These are phyloP conservation scores for Ifrita kowaldi DNA, from an alignment of 2,113 vertebrate species.

Conservation along the genomic window DNA sequence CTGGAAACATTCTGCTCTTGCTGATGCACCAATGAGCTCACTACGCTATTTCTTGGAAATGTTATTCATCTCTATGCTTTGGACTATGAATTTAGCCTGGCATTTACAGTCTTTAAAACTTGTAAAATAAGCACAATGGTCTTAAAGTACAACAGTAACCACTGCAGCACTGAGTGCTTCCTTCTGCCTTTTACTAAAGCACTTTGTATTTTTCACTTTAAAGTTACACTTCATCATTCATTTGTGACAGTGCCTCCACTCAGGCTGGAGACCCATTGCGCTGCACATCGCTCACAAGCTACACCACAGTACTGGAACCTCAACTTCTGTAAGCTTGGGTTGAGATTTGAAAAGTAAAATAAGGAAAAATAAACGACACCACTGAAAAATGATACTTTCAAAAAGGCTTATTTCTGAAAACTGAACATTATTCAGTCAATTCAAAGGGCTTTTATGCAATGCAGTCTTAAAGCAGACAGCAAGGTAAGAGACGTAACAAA, in stretches of 20 bases:
- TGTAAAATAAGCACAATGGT: neutral
- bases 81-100: neutral
- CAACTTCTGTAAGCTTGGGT: neutral
- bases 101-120: constrained; percentile 18
- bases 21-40: constrained; percentile 1
- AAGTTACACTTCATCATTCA: neutral
- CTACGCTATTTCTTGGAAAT: constrained; percentile 12
- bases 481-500: neutral
- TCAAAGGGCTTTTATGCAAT: neutral
- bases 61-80: neutral
- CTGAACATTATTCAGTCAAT: neutral
- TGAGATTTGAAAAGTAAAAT: neutral
- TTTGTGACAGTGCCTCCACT: neutral
- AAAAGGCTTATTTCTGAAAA: neutral
- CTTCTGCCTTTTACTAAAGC: neutral
- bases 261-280: neutral
- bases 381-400: neutral
- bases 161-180: neutral
- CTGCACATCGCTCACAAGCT: neutral
- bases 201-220: neutral
- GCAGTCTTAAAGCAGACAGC: neutral
- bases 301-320: neutral
- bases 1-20: constrained; percentile 12
- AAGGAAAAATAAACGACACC: neutral
- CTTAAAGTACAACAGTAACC: neutral